Conservation (phyloP, 2,888 invertebrate genomes). For the Drosophila stalkeri region DNA sequence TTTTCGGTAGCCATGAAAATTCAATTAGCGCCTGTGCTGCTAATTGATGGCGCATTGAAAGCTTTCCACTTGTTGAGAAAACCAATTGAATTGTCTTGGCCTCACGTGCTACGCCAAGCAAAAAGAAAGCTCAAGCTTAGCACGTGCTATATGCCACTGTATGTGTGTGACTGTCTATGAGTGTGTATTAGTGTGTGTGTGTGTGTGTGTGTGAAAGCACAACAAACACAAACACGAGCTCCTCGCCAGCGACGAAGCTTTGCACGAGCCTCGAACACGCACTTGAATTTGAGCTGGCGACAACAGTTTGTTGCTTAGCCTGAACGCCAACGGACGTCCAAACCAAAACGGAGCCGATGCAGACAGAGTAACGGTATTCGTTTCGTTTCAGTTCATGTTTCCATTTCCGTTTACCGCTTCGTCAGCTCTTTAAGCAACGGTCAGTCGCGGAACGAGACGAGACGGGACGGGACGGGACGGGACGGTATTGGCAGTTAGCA, state of each 20-base stretch:
- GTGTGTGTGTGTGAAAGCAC: slow-evolving; percentile 34
- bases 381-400: slow-evolving; percentile 41
- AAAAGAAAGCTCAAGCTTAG: slow-evolving; percentile 49
- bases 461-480: slow-evolving; percentile 24
- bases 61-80: slow-evolving; percentile 77
- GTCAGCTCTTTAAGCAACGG: slow-evolving; percentile 38
- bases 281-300: slow-evolving; percentile 57
- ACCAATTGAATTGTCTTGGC: slow-evolving; percentile 22
- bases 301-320: slow-evolving; percentile 85
- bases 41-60: slow-evolving; percentile 70
- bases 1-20: slow-evolving; percentile 64
- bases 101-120: slow-evolving; percentile 46
- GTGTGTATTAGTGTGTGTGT: neutral
- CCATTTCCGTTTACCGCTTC: slow-evolving; percentile 23
- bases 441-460: slow-evolving; percentile 40
- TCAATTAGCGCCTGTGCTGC: slow-evolving; percentile 65
- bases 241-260: slow-evolving; percentile 39
- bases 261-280: slow-evolving; percentile 43
- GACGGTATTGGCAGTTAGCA: slow-evolving; percentile 22
- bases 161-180: neutral
- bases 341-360: slow-evolving; percentile 16
- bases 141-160: slow-evolving; percentile 37
- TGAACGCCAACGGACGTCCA: slow-evolving; percentile 77
- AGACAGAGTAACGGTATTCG: slow-evolving; percentile 35
- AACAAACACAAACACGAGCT: slow-evolving; percentile 31